Conservation (phyloP, 2,797 vertebrate species). For the Toxotes lorentzi region DNA sequence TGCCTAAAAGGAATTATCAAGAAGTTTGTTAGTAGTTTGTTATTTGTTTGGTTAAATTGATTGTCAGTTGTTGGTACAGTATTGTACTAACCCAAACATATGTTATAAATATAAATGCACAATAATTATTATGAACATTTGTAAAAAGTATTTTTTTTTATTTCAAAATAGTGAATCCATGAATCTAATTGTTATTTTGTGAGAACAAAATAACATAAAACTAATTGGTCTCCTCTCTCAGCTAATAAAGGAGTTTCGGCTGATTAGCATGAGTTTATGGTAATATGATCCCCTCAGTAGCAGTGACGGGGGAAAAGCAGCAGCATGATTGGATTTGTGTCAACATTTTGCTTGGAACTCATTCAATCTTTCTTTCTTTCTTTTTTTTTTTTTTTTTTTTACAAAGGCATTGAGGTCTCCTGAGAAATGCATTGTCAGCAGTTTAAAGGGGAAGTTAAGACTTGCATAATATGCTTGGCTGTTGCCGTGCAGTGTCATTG, state of each 20-base stretch:
- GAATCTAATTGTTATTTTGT: conserved; percentile 39
- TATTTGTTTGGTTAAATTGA: too few species aligned
- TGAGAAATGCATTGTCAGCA: conserved; percentile 54
- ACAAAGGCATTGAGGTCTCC: conserved; percentile 46
- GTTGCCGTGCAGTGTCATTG: conserved; percentile 55
- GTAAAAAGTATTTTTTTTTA: neutral
- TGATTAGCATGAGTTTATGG: conserved; percentile 63
- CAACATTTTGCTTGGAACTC: conserved; percentile 54
- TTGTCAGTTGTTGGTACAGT: neutral
- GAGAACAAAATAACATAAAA: conserved; percentile 46
- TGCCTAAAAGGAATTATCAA: neutral
- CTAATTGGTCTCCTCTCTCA: conserved; percentile 55
- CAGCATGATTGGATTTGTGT: conserved; percentile 59
- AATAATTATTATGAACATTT: conserved; percentile 1
- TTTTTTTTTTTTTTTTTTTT: conserved; percentile 15
- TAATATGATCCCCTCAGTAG: conserved; percentile 53
- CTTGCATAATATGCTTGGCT: conserved; percentile 43
- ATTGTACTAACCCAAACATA: neutral
- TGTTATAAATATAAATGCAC: too few species aligned
- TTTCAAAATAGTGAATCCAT: conserved; percentile 23
- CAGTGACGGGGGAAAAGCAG: conserved; percentile 38
- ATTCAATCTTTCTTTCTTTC: conserved; percentile 23
- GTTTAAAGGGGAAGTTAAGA: conserved; percentile 56
- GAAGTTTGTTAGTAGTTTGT: too few species aligned
- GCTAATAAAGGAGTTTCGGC: conserved; percentile 46